phyloP scores from a whole-genome alignment of 1,140 invertebrate species.

The Halyomorpha halys region DNA sequence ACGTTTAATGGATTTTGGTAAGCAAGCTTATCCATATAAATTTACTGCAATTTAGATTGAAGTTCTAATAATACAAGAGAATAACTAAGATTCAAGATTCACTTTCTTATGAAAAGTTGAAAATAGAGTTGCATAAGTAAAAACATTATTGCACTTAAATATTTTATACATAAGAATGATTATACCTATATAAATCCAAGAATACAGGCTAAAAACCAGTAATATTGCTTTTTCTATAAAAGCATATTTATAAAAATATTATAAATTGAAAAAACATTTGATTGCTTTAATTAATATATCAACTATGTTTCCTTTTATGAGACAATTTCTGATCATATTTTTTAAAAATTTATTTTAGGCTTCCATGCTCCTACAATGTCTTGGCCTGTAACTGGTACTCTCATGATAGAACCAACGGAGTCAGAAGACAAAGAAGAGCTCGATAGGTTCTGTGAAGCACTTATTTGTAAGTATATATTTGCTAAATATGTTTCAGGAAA shows the following conservation, averaged over 20 bases:
- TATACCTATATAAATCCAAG: too few species aligned
- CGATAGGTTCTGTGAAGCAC: constrained; percentile 90
- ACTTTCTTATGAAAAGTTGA: not conserved
- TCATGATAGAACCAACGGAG: constrained; percentile 99
- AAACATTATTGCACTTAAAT: constrained; percentile 22
- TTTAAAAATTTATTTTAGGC: constrained; percentile 40
- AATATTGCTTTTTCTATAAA: too few species aligned
- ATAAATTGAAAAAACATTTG: too few species aligned
- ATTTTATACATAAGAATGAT: too few species aligned
- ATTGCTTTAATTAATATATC: too few species aligned
- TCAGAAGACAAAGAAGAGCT: constrained; percentile 93
- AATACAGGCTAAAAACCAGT: too few species aligned
- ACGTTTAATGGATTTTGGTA: constrained; percentile 93
- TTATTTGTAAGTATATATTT: constrained; percentile 57
- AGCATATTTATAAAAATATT: too few species aligned
- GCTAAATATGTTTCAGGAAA: too few species aligned
- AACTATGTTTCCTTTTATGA: not conserved
- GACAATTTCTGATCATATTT: not conserved
- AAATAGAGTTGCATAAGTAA: not conserved
- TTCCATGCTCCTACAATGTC: constrained; percentile 99
- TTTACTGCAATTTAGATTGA: too few species aligned
- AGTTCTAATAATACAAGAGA: too few species aligned
- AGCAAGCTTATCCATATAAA: constrained; percentile 25
- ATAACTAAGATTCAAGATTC: not conserved
- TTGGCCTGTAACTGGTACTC: constrained; percentile 89